Evolutionary conservation across 2,888 invertebrate species (phyloP).

Genomic region (Caenorhabditis angaria): DNA sequence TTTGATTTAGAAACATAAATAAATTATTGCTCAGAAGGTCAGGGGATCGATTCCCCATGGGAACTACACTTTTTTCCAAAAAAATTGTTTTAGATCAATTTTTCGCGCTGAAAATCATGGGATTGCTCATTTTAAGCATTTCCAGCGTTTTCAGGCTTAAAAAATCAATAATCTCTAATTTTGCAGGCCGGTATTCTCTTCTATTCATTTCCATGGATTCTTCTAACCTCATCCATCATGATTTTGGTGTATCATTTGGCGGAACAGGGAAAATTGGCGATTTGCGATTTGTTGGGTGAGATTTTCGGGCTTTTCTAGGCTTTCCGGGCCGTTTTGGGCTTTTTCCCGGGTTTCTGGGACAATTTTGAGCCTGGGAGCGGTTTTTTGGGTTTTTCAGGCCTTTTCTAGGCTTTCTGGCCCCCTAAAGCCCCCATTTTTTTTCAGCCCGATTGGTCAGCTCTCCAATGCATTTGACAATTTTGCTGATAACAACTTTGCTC

Average conservation of each 20-base stretch:
- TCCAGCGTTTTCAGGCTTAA: too few species aligned
- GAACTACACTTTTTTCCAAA: too few species aligned
- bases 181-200: slow-evolving; percentile 66
- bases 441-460: slow-evolving; percentile 40
- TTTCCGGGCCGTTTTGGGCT: too few species aligned
- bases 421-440: neutral
- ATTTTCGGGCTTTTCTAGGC: too few species aligned
- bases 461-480: slow-evolving; percentile 46
- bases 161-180: neutral
- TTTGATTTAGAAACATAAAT: too few species aligned
- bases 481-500: slow-evolving; percentile 52
- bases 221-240: slow-evolving; percentile 47
- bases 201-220: slow-evolving; percentile 59
- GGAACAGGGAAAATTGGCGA: slow-evolving; percentile 48
- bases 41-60: too few species aligned
- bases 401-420: too few species aligned
- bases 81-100: too few species aligned
- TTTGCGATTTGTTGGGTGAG: slow-evolving; percentile 51
- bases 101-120: too few species aligned
- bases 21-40: too few species aligned
- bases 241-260: slow-evolving; percentile 62
- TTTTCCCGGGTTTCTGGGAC: neutral
- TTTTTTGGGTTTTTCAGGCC: too few species aligned
- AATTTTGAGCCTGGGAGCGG: neutral
- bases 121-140: too few species aligned